Percentiles rank a stretch among this genome's conserved stretches.
These are phyloP conservation scores for Hesperia comma DNA, from an alignment of 2,888 invertebrate species.

Conservation along the genomic window DNA sequence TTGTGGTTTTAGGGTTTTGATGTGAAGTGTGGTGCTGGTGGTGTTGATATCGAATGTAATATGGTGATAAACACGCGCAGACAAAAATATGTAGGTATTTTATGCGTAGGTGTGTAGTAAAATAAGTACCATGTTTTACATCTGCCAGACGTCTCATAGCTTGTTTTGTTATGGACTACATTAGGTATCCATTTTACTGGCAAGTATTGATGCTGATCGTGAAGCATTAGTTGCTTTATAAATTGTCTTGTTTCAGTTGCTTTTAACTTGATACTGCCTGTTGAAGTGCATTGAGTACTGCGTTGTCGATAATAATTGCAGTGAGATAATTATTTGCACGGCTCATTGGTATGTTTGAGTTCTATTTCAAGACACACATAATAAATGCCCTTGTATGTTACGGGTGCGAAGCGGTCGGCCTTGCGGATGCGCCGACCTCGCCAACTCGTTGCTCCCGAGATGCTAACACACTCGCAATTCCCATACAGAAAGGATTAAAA, in stretches of 20 bases:
- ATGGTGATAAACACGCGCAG: no score
- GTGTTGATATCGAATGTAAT: no score
- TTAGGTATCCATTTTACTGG: not conserved
- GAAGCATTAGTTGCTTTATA: no score
- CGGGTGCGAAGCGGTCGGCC: conserved; percentile 56
- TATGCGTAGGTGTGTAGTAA: no score
- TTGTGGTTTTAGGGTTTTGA: no score
- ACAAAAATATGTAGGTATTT: no score
- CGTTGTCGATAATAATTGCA: conserved; percentile 31
- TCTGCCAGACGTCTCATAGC: no score
- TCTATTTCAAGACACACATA: conserved; percentile 46
- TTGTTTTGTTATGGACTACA: no score
- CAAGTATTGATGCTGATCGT: not conserved
- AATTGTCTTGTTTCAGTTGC: not conserved
- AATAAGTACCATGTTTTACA: no score
- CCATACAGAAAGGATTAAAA: conserved; percentile 27
- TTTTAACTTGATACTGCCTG: not conserved
- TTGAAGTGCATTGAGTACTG: conserved; percentile 11
- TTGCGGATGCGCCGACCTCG: conserved; percentile 61
- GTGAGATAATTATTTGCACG: conserved; percentile 28
- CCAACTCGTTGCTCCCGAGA: conserved; percentile 43
- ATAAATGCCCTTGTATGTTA: conserved; percentile 48
- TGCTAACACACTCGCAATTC: conserved; percentile 19
- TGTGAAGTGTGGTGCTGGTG: no score
- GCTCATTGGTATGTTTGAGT: conserved; percentile 34